Evolutionary conservation across 2,888 invertebrate species (phyloP).

Genomic region (Endomychus coccineus): DNA sequence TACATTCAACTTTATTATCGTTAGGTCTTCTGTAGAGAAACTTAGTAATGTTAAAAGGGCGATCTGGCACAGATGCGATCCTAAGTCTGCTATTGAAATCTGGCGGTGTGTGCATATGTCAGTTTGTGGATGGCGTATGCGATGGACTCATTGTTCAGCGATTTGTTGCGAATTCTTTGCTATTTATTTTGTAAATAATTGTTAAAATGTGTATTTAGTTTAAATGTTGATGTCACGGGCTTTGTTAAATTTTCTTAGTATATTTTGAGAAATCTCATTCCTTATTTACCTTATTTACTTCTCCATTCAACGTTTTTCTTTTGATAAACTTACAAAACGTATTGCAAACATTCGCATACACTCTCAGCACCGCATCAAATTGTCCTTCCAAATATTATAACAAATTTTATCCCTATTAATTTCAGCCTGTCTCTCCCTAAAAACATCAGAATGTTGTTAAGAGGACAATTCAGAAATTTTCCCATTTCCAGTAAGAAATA

Average conservation of each 20-base stretch:
- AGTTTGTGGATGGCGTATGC: slow-evolving; percentile 37
- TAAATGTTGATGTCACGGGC: slow-evolving; percentile 30
- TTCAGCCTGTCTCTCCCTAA: no score
- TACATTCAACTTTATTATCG: slow-evolving; percentile 4
- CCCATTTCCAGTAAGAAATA: no score
- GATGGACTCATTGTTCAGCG: slow-evolving; percentile 33
- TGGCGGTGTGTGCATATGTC: slow-evolving; percentile 42
- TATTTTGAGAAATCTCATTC: no score
- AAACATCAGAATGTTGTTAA: no score
- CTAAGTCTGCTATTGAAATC: slow-evolving; percentile 38
- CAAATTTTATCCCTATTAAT: no score
- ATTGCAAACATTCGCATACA: no score
- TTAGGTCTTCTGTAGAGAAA: slow-evolving; percentile 19
- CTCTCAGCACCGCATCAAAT: no score
- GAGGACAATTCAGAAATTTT: no score
- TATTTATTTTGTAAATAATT: slow-evolving; percentile 38
- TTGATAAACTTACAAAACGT: no score
- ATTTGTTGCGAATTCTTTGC: slow-evolving; percentile 36
- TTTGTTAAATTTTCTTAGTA: slow-evolving; percentile 15
- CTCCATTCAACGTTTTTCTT: no score
- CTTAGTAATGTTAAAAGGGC: slow-evolving; percentile 33
- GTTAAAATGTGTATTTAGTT: slow-evolving; percentile 27
- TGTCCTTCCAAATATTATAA: no score
- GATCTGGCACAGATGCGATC: slow-evolving; percentile 39
- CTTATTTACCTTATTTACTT: no score